Base-by-base conservation (phyloP, 2,797 vertebrate genomes). In the Pelochelys cantorii region DNA sequence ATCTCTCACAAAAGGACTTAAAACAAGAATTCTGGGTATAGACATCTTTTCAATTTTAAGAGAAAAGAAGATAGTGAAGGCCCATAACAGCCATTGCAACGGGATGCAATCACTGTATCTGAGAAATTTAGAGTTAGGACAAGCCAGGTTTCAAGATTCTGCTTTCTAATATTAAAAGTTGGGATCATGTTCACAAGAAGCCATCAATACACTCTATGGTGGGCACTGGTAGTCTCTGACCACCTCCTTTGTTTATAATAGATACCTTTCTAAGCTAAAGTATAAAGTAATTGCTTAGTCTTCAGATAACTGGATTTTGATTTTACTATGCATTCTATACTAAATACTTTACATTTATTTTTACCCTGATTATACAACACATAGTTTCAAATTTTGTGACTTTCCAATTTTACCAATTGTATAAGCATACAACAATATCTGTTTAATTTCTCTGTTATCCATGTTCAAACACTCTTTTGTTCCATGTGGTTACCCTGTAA, bases 151-250 rank as follows among this genome's bases (percentile, higher is more conserved):
- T 0, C 13, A 52, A 59, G 77, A 17, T 48, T 81, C 91, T 87
- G 52, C 80, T 85, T 68, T 77, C 60, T 9, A 17, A 3, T 25
- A 7, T 22, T 60, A 3, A 42, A 59, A n/a, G 53, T 48, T 8
- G 12, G 27, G n/a, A 29, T 52, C 7, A 2, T 10, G 57, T n/a
- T 81, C 27, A 42, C 74, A 88, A 60, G 90, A 60, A 94, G 91
- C 81, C 92, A 92, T 79, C 80, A 81, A 12, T 60, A 86, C 55
- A 56, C 92, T 95, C 96, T 97, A 88, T 94, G 93, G 96, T 54
- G 93, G 97, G 95, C n/a, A 11, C n/a, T 34, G n/a, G n/a, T 95
- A 97, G 93, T 85, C 95, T 74, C 3, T 74, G 17, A 93, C 93
- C 96, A 87, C 91, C 93, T 92, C 95, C 95, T 18, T 84, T 82